Evolutionary conservation across 2,888 invertebrate species (phyloP), one percentile per base, ranked within the genome.

Genomic region (Dorcus hopei): DNA sequence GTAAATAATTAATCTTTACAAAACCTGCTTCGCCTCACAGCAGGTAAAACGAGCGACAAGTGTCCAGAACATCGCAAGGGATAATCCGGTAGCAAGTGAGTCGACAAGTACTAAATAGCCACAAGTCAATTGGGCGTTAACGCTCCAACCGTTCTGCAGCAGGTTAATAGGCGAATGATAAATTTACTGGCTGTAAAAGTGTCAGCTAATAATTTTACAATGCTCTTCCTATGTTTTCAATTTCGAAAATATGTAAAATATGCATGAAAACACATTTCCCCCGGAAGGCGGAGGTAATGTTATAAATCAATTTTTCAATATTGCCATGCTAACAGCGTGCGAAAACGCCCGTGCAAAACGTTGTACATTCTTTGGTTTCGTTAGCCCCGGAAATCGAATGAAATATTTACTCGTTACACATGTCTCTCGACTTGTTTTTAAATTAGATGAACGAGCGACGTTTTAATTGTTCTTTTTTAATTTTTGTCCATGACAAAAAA

Each of bases 301-400:
- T 61, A 63, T 68, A 68, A 68, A 68, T 68, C 68, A 68, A 66
- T 66, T 68, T 67, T 66, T 65, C 63, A 65, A 67, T 67, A 64
- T 64, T 61, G 51, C 14, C 42, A 7, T 38, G 11, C 38, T 43
- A 56, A 43, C 40, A 42, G 9, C 26, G 51, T 49, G 45, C 54
- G 49, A 49, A 54, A 26, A 11, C 43, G 42, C 38, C 26, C 26
- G 26, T 33, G 26, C 26, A 33, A 19, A 19, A 33, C 26, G 26
- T 33, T 33, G 26, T 45, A 45, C 23, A 45, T 45, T 45, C 45
- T 45, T 45, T 45, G 45, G 45, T 45, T 45, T 16, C 9, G 11
- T 11, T 45, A 19, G n/a, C 45, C 9, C 14, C 23, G 49, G 11
- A 54, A 54, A 54, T 40, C 26, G 41, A 40, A 49, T 54, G 49